Percentiles rank a stretch among this genome's conserved stretches.
phyloP scores from a whole-genome alignment of 2,888 invertebrate genomes.

The Agrypnus murinus region DNA sequence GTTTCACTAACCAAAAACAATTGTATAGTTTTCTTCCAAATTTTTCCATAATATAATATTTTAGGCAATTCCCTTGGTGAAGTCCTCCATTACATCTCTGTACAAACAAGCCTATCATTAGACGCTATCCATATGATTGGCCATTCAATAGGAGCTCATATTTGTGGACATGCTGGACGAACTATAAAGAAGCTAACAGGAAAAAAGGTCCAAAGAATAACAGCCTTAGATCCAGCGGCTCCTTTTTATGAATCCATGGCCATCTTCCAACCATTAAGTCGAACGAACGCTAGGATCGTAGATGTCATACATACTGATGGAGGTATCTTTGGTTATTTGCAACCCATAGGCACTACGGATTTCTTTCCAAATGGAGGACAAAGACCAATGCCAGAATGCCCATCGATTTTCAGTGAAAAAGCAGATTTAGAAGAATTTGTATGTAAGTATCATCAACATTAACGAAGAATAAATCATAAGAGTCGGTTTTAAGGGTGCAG shows the following conservation, averaged over 20 bases:
- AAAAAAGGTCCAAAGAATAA: slow-evolving; percentile 68
- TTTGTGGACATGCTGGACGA: slow-evolving; percentile 63
- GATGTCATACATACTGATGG: slow-evolving; percentile 78
- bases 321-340: slow-evolving; percentile 71
- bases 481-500: slow-evolving; percentile 58
- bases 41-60: not conserved
- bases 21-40: not conserved
- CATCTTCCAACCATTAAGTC: slow-evolving; percentile 69
- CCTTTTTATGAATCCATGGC: slow-evolving; percentile 69
- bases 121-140: slow-evolving; percentile 64
- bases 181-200: slow-evolving; percentile 53
- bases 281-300: slow-evolving; percentile 75
- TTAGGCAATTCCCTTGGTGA: slow-evolving; percentile 60
- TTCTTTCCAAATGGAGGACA: slow-evolving; percentile 76
- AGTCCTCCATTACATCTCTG: slow-evolving; percentile 56
- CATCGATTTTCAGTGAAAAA: not conserved
- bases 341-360: slow-evolving; percentile 72
- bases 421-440: not conserved
- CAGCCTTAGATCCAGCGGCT: slow-evolving; percentile 74
- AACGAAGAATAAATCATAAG: too few species aligned
- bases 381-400: slow-evolving; percentile 73
- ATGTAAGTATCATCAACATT: not conserved
- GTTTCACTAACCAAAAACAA: slow-evolving; percentile 28
- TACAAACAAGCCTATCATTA: slow-evolving; percentile 43
- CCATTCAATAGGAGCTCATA: slow-evolving; percentile 66